Percentiles rank a stretch among this genome's conserved stretches.
Conservation (phyloP, 1,140 invertebrate species). For the Lanistes nyassanus region DNA sequence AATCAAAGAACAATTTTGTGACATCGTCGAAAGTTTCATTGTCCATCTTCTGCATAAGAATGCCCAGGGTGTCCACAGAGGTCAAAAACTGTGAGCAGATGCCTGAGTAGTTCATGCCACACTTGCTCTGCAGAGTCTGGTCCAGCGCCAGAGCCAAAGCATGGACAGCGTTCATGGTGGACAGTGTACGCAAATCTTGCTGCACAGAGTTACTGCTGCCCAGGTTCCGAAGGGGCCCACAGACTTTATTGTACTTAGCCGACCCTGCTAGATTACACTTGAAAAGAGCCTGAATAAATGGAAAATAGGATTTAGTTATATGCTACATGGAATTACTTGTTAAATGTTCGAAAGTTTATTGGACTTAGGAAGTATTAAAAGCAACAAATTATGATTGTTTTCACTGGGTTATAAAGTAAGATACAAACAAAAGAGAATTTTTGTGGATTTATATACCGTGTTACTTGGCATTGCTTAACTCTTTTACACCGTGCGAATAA, state of each 20-base stretch:
- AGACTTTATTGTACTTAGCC: not conserved
- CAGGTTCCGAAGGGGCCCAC: not conserved
- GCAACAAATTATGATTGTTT: no score
- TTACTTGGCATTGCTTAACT: no score
- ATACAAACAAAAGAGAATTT: no score
- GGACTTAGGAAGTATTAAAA: no score
- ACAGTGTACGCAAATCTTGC: slow-evolving; percentile 58
- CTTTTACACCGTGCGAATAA: no score
- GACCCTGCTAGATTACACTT: slow-evolving; percentile 6
- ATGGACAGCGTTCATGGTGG: slow-evolving; percentile 59
- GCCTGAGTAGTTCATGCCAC: slow-evolving; percentile 51
- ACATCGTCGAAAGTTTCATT: slow-evolving; percentile 51
- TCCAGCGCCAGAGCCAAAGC: slow-evolving; percentile 28
- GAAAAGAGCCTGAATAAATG: slow-evolving; percentile 12
- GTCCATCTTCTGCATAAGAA: slow-evolving; percentile 53
- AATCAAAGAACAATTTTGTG: slow-evolving; percentile 42
- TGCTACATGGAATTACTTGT: no score
- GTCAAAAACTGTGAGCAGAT: slow-evolving; percentile 53
- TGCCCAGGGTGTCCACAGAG: slow-evolving; percentile 38
- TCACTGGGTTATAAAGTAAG: no score
- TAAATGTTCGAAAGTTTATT: no score
- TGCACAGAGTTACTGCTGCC: slow-evolving; percentile 7
- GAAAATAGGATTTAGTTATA: no score
- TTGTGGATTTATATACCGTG: no score
- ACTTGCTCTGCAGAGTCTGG: slow-evolving; percentile 51